Conservation (phyloP, 2,797 vertebrate species). For the Lacerta viridis region DNA sequence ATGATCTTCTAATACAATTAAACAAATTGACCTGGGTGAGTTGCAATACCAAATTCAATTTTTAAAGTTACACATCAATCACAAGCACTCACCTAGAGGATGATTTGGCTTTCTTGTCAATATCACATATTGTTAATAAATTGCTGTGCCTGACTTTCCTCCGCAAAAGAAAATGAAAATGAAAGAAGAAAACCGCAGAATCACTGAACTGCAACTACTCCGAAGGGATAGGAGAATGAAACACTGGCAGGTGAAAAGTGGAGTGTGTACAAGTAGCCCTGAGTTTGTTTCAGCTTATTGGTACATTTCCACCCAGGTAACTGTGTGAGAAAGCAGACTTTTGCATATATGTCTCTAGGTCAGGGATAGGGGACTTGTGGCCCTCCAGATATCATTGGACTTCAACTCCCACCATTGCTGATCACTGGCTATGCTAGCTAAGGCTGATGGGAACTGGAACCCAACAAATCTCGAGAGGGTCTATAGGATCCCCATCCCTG, state of each 20-base stretch:
- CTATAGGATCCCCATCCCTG: no score
- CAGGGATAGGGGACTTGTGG: no score
- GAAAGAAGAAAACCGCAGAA: not conserved
- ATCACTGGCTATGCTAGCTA: no score
- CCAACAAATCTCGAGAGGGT: no score
- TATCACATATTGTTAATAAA: slow-evolving; percentile 12
- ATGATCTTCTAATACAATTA: slow-evolving; percentile 21
- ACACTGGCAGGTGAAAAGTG: not conserved
- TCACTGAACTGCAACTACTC: slow-evolving; percentile 12
- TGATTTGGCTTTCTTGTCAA: slow-evolving; percentile 10
- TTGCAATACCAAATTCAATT: slow-evolving; percentile 3
- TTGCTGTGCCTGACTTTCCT: not conserved
- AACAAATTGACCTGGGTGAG: slow-evolving; percentile 10
- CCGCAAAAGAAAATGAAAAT: not conserved
- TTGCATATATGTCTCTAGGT: not conserved
- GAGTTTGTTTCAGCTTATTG: not conserved
- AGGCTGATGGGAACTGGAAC: no score
- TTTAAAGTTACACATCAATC: slow-evolving; percentile 22
- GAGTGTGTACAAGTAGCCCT: not conserved
- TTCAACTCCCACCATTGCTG: no score
- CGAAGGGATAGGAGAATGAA: not conserved
- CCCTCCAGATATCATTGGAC: no score
- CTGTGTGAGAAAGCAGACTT: not conserved
- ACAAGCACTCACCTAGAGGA: not conserved
- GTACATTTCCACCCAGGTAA: not conserved